Base-by-base conservation (phyloP, 2,113 vertebrate genomes). In the Sphyrna mokarran region DNA sequence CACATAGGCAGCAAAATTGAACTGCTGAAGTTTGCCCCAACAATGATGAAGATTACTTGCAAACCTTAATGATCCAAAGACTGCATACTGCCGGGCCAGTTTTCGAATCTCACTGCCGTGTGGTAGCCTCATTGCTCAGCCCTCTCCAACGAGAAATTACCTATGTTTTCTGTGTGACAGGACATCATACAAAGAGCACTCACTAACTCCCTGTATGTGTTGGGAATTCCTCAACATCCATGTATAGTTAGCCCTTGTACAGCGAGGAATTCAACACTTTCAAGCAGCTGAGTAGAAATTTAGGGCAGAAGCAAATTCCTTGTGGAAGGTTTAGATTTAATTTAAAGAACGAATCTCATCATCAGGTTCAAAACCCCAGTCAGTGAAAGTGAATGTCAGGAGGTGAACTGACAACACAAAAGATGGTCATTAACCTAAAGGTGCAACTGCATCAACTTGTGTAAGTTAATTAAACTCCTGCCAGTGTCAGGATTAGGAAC, bases 401-500 rank as follows among this genome's bases (percentile, higher is more conserved):
- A 90, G 66, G 37, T 72, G 37, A 94, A 70, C 22, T 70, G 66
- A 61, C 87, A 90, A 54, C 48, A 61, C 23, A 33, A 18, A 33
- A 90, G 87, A 43, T 94, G 26, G 68, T 94, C 93, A 94, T 94
- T 94, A 72, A 72, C 93, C 93, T 43, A 26, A 48, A 43, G 93
- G 8, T 70, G 37, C 37, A 48, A 40, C 58, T 70, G 66, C 63
- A 70, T 29, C n/a, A 69, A 94, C 66, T 63, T 94, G 37, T 69
- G 66, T 43, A 43, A 69, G 37, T 68, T 94, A 94, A 94, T 94
- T 94, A 70, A 70, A 70, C 93, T 48, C 93, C 68, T 6, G 29
- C 33, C 66, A 43, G 22, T 43, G 22, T 94, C 93, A 43, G 37
- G 23, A 29, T 90, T n/a, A 90, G 87, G 33, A 83, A 83, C 5